Base-by-base conservation (phyloP, 2,113 vertebrate genomes). In the Indicator maculatus region DNA sequence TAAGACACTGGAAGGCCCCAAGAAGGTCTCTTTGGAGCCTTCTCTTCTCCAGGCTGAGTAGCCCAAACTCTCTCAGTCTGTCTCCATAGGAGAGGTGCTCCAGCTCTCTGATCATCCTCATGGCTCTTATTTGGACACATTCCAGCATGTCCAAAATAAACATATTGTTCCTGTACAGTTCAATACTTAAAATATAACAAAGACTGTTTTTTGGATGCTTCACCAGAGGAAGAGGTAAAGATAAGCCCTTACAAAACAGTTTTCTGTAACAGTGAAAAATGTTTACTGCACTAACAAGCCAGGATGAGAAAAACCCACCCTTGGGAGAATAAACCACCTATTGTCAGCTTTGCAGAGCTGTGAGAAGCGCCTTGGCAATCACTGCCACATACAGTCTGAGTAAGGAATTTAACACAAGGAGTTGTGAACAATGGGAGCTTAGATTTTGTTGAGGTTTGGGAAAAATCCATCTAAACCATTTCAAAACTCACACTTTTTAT, bases 401-500 rank as follows among this genome's bases (percentile, higher is more conserved):
- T 13, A 77, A 1, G 44, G 76, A 86, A 75, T 83, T 61, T 36
- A 78, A 90, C 33, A 88, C 76, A 94, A 59, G 5, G 1, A 77
- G 31, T 63, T 86, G 63, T 5, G n/a, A 88, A 91, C 85, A 95
- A 67, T 64, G 65, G 86, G 61, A 83, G 81, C 88, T 88, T 76
- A 69, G 53, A 78, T 71, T 86, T 88, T 88, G 45, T 71, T 86
- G 76, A 88, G 69, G 83, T 67, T 91, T 93, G 76, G 63, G 83
- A 45, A 85, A 95, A 74, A 27, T 72, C 36, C 82, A 78, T 74
- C 60, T 58, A 89, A 83, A 83, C 31, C 26, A 74, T 95, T 95
- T 93, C 53, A 71, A 93, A 95, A 95, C 33, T 78, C 23, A 2
- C 79, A 45, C 53, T 81, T 90, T 89, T 93, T 86, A 83, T 88